These are phyloP conservation scores for Microplitis deprimator DNA, from an alignment of 2,888 invertebrate species.

Conservation along the genomic window DNA sequence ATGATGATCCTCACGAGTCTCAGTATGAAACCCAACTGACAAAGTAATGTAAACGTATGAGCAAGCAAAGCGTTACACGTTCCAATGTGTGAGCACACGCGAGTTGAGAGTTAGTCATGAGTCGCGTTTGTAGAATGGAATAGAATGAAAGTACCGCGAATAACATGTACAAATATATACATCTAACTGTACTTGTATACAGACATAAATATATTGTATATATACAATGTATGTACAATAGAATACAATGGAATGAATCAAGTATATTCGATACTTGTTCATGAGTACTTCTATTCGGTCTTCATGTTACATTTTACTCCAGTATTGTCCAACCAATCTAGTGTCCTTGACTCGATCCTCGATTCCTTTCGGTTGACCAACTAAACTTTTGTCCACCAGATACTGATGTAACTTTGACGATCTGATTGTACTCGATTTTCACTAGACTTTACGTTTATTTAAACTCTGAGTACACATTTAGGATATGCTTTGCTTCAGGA, in stretches of 20 bases:
- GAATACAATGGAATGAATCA: neutral
- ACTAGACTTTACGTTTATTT: neutral
- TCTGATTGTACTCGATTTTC: neutral
- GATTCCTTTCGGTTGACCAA: neutral
- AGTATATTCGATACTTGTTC: neutral
- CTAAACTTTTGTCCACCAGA: neutral
- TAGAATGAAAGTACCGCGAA: neutral
- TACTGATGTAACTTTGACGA: neutral
- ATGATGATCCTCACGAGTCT: conserved; percentile 34
- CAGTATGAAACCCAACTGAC: conserved; percentile 40
- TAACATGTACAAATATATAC: neutral
- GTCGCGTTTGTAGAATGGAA: conserved; percentile 22
- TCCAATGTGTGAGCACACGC: conserved; percentile 33
- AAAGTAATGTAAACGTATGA: conserved; percentile 14
- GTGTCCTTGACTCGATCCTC: neutral
- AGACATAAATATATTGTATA: too few relatives aligned
- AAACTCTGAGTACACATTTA: neutral
- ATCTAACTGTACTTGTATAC: neutral
- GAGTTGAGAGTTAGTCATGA: conserved; percentile 10
- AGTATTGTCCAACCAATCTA: neutral
- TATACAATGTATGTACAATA: neutral
- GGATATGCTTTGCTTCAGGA: neutral
- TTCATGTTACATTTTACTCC: neutral
- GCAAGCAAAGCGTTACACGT: conserved; percentile 11
- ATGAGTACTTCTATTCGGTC: neutral